Conservation (phyloP, 92 coral and sea anemone genomes). For the Ricordea florida region DNA sequence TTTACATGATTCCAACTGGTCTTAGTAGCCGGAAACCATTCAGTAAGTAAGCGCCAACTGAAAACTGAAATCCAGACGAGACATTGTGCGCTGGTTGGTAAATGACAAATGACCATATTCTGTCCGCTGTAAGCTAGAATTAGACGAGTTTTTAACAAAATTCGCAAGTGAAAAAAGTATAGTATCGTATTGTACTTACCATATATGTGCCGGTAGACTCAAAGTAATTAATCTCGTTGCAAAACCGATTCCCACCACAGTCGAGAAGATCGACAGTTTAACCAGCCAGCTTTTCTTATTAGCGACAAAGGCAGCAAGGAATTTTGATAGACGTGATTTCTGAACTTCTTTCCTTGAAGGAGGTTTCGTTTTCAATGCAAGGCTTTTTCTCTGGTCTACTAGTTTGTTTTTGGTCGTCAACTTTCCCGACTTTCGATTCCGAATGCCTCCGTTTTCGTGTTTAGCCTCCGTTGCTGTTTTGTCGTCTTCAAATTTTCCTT, state of each 20-base stretch:
- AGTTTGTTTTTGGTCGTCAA: not conserved
- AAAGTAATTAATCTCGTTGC: constrained; percentile 80
- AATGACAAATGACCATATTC: too few relatives aligned
- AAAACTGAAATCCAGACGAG: too few relatives aligned
- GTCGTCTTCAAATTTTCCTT: not conserved
- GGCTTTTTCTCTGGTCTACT: not conserved
- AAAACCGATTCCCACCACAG: constrained; percentile 63
- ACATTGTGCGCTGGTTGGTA: too few relatives aligned
- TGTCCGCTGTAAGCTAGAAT: too few relatives aligned
- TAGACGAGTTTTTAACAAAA: too few relatives aligned
- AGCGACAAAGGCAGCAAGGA: not conserved
- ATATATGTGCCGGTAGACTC: constrained; percentile 80
- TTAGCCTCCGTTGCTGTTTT: not conserved
- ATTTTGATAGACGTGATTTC: not conserved
- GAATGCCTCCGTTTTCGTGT: constrained; percentile 37
- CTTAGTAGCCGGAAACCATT: too few relatives aligned
- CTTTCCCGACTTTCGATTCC: constrained; percentile 41
- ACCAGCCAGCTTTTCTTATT: not conserved
- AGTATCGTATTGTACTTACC: constrained; percentile 82
- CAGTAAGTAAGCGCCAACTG: too few relatives aligned
- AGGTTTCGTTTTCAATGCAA: not conserved
- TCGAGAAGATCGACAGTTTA: constrained; percentile 48
- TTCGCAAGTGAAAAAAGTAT: too few relatives aligned
- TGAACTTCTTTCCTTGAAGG: not conserved
- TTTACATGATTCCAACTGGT: too few relatives aligned